A percentile compares a stretch with the other conserved stretches of the same genome.
Evolutionary conservation across 2,888 invertebrate genomes (phyloP).

Genomic region (Gasteruption jaculator): DNA sequence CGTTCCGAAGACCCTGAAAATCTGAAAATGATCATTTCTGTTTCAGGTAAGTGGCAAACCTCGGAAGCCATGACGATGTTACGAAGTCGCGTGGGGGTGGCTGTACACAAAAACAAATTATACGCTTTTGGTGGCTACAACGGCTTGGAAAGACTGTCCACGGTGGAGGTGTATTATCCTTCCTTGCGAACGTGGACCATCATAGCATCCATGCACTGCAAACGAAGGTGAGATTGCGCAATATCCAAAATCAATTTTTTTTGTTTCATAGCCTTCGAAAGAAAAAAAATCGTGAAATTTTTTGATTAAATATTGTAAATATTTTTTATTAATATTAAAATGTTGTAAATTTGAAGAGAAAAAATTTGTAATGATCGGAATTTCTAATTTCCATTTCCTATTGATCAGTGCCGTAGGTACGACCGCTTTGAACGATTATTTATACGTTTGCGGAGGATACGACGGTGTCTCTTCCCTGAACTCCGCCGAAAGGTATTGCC

Average conservation of each 20-base stretch:
- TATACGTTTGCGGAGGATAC: slow-evolving; percentile 83
- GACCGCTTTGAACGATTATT: slow-evolving; percentile 70
- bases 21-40: slow-evolving; percentile 2
- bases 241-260: not conserved
- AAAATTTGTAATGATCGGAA: too few relatives aligned
- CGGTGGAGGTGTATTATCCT: slow-evolving; percentile 82
- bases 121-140: slow-evolving; percentile 85
- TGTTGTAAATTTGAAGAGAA: too few relatives aligned
- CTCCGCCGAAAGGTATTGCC: slow-evolving; percentile 78
- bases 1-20: not conserved
- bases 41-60: slow-evolving; percentile 65
- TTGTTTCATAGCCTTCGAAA: not conserved
- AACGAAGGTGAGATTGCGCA: slow-evolving; percentile 64
- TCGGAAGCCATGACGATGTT: slow-evolving; percentile 81
- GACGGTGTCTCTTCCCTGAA: slow-evolving; percentile 80
- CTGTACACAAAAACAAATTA: slow-evolving; percentile 72
- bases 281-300: slow-evolving; percentile 3
- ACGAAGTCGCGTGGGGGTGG: slow-evolving; percentile 78
- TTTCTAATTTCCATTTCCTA: slow-evolving; percentile 22
- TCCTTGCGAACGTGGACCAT: slow-evolving; percentile 68
- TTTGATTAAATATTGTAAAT: too few relatives aligned
- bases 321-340: too few relatives aligned
- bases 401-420: slow-evolving; percentile 71
- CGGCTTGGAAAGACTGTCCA: slow-evolving; percentile 72
- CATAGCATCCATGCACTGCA: slow-evolving; percentile 76